Conservation (phyloP, 2,888 invertebrate genomes). For the Camponotus fellah region DNA sequence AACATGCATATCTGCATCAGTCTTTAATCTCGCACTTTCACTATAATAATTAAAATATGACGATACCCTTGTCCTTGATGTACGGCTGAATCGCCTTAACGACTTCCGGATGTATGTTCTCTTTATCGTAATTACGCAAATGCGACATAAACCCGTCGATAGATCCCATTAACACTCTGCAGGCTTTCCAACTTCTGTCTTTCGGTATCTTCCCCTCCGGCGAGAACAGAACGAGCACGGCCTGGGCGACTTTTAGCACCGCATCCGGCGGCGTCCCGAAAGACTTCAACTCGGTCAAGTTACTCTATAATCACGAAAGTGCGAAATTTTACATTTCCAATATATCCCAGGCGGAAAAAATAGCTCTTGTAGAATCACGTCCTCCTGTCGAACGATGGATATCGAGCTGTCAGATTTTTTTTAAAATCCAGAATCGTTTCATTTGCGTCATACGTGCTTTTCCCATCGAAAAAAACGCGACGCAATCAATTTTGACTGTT, state of each 20-base stretch:
- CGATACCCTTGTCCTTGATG: constrained; percentile 84
- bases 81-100: constrained; percentile 91
- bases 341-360: neutral
- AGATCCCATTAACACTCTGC: constrained; percentile 96
- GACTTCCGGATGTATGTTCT: constrained; percentile 95
- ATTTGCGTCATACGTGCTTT: neutral
- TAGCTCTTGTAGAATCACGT: neutral
- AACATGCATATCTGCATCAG: neutral
- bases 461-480: neutral
- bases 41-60: neutral
- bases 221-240: constrained; percentile 95
- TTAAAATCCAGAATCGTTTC: neutral
- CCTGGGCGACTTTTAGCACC: constrained; percentile 94
- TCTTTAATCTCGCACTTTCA: neutral
- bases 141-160: constrained; percentile 95
- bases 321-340: neutral
- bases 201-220: constrained; percentile 95
- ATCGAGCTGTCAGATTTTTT: neutral
- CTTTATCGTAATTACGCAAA: constrained; percentile 96
- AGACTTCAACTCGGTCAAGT: constrained; percentile 97
- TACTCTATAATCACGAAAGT: constrained; percentile 87
- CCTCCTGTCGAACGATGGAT: neutral
- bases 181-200: constrained; percentile 97
- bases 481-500: neutral
- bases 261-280: constrained; percentile 97